Evolutionary conservation across 2,888 invertebrate genomes (phyloP).

Genomic region (Yponomeuta evonymella): DNA sequence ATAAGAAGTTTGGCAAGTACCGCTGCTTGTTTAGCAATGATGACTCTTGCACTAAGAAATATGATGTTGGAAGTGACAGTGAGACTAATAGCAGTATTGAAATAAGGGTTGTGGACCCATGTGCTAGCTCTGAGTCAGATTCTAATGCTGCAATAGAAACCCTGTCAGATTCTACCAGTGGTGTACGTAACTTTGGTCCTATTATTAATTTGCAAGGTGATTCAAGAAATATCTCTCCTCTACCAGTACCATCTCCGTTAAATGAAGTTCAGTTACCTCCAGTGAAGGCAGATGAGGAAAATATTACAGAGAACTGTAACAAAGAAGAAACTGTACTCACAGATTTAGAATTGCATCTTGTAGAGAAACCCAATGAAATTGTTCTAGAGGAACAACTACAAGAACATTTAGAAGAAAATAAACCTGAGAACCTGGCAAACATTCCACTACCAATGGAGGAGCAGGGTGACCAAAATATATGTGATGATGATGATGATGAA

Average conservation of each 20-base stretch:
- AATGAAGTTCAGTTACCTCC: conserved; percentile 11
- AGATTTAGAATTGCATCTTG: not conserved
- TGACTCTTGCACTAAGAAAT: conserved; percentile 49
- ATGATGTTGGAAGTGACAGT: conserved; percentile 67
- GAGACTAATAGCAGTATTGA: conserved; percentile 69
- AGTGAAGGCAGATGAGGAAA: conserved; percentile 19
- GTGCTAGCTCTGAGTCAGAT: conserved; percentile 69
- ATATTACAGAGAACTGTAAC: not conserved
- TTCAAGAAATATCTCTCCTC: conserved; percentile 48
- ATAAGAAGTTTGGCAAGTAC: conserved; percentile 77
- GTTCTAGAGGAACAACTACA: not conserved
- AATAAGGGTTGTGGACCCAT: conserved; percentile 58
- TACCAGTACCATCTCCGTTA: not conserved
- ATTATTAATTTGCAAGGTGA: conserved; percentile 33
- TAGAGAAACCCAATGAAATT: not conserved
- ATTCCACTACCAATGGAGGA: conserved; percentile 13
- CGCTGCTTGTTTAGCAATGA: conserved; percentile 67
- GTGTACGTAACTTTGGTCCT: conserved; percentile 41
- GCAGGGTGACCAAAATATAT: not conserved
- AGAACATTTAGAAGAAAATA: conserved; percentile 2
- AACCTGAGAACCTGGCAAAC: conserved; percentile 2
- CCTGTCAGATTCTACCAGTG: conserved; percentile 53
- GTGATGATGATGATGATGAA: conserved; percentile 57
- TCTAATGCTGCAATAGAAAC: conserved; percentile 59
- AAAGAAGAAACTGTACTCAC: not conserved